Evolutionary conservation across 2,113 vertebrate species (phyloP), one percentile per base, ranked within the genome.

Genomic region (Orthochromis indermauri): DNA sequence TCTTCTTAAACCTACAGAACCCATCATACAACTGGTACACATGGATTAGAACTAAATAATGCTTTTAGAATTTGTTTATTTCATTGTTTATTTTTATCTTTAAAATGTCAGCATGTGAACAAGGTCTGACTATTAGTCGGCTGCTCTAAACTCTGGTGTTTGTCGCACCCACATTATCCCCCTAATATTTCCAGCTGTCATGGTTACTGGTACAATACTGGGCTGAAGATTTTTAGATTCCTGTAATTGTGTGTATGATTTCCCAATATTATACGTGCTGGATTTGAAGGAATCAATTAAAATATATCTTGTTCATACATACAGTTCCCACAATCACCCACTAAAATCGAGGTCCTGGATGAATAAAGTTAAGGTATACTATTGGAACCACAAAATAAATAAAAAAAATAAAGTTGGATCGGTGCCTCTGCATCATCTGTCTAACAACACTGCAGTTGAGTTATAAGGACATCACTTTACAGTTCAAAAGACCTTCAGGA

Each of bases 391-490:
- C 49, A 63, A 33, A 31, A 33, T 5, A 8, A 28, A 26, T 3
- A 0, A 59, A 28, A 28, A n/a, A 5, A 53, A 53, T 1, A 53
- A 53, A 53, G 51, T 57, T 26, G 54, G 6, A 26, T 55, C 11
- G 1, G 53, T 55, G 6, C 53, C 6, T 55, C 53, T 12, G 6
- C 11, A 24, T 55, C 11, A 7, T 55, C n/a, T 24, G n/a, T 55
- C 10, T 2, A 7, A 13, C 21, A 55, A 0, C 53, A 24, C 6
- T 1, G 53, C 11, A 0, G 21, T 55, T 55, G 11, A 1, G 53
- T 55, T 55, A 55, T 24, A 55, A 55, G 53, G 11, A 61, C 2
- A 0, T 31, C 0, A 61, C 57, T 33, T 63, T 16, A 63, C 8
- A 4, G 8, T 33, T 63, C 16, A 63, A 6, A 63, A 63, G 28